A percentile compares a stretch with the other conserved stretches of the same genome.
Evolutionary conservation across 2,888 invertebrate species (phyloP).

Genomic region (Octodonta nipae): DNA sequence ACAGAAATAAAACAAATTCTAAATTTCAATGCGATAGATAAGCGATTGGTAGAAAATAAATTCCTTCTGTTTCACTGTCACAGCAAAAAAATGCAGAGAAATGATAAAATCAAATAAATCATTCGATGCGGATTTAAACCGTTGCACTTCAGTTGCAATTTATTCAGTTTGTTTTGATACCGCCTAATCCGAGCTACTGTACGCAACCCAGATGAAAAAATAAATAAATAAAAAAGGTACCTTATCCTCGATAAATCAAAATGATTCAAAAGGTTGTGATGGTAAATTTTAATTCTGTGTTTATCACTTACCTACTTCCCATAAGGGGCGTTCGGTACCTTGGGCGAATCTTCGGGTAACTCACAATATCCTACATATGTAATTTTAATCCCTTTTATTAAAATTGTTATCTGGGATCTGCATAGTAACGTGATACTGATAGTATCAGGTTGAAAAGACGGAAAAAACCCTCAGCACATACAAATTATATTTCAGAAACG

Average conservation of each 20-base stretch:
- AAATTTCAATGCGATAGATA: too few species aligned
- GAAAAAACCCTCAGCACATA: conserved; percentile 15
- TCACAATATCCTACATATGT: conserved; percentile 34
- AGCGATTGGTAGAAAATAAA: too few species aligned
- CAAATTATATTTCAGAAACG: conserved; percentile 24
- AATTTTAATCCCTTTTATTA: conserved; percentile 37
- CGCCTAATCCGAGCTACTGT: conserved; percentile 9
- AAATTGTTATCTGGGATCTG: conserved; percentile 34
- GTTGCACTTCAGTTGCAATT: conserved; percentile 2
- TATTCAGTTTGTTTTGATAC: not conserved
- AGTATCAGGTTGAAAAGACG: conserved; percentile 28
- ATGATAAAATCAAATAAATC: too few species aligned
- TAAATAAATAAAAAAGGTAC: too few species aligned
- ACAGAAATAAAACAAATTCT: too few species aligned
- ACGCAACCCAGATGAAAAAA: too few species aligned
- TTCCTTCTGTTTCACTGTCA: too few species aligned
- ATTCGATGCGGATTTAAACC: conserved; percentile 2
- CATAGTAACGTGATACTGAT: conserved; percentile 35
- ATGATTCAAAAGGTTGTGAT: conserved; percentile 24
- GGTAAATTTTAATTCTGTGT: conserved; percentile 23
- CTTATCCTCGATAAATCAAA: conserved; percentile 25
- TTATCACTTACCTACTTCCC: conserved; percentile 25
- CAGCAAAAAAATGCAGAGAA: too few species aligned
- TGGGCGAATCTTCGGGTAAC: conserved; percentile 22
- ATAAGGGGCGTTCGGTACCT: conserved; percentile 26